A percentile compares a stretch with the other conserved stretches of the same genome.
phyloP scores from a whole-genome alignment of 2,797 vertebrate species.

The Vultur gryphus region DNA sequence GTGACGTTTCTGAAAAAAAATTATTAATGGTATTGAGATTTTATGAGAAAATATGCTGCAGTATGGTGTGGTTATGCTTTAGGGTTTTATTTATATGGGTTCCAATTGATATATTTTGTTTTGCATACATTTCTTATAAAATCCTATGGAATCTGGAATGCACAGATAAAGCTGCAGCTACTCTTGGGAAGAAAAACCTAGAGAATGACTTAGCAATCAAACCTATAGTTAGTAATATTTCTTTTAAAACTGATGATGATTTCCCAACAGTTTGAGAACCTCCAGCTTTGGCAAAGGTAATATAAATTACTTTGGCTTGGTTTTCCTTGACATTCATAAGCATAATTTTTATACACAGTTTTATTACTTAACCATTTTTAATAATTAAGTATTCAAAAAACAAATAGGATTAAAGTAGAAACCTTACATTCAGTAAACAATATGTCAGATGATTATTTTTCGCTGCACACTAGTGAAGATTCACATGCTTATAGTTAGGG shows the following conservation, averaged over 20 bases:
- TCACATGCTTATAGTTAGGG: neutral
- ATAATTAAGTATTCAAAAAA: neutral
- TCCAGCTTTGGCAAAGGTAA: neutral
- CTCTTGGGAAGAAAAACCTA: neutral
- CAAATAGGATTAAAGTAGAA: neutral
- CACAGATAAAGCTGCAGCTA: neutral
- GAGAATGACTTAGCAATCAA: neutral
- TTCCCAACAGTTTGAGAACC: neutral
- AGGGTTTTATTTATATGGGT: neutral
- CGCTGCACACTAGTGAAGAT: neutral
- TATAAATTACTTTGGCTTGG: neutral
- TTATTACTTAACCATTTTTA: neutral
- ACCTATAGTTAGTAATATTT: neutral
- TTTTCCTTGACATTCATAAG: neutral
- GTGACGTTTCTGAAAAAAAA: neutral
- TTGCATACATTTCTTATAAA: neutral
- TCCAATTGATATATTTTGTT: neutral
- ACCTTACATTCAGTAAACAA: neutral
- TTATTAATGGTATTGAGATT: neutral
- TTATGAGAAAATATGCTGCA: neutral
- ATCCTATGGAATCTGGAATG: neutral
- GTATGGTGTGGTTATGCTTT: neutral
- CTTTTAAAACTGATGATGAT: neutral
- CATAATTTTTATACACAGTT: neutral
- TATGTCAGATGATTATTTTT: neutral